These are phyloP conservation scores for Matsumurasca onukii DNA, from an alignment of 1,140 invertebrate genomes.

Conservation along the genomic window DNA sequence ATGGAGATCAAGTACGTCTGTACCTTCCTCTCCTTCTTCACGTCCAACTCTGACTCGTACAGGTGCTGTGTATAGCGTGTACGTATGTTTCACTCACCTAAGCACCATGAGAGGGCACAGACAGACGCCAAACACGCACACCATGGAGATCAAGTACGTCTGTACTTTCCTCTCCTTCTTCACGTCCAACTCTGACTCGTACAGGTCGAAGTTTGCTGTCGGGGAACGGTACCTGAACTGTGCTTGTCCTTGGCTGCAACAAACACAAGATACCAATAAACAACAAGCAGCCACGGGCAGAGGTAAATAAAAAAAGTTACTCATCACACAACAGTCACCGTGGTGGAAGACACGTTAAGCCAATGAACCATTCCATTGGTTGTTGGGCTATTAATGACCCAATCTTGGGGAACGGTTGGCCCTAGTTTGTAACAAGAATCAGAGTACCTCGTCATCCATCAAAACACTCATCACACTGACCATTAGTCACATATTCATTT, in stretches of 20 bases:
- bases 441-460: too few relatives aligned
- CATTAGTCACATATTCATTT: too few relatives aligned
- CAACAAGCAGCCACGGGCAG: too few relatives aligned
- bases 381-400: too few relatives aligned
- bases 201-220: conserved; percentile 47
- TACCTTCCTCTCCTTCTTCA: conserved; percentile 62
- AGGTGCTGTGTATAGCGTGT: conserved; percentile 44
- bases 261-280: conserved; percentile 3
- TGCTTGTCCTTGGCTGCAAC: conserved; percentile 28
- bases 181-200: conserved; percentile 63
- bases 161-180: conserved; percentile 64
- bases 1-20: conserved; percentile 68
- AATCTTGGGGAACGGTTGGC: too few relatives aligned
- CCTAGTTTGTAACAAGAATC: too few relatives aligned
- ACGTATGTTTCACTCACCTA: conserved; percentile 49
- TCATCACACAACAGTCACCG: too few relatives aligned
- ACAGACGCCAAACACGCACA: conserved; percentile 63
- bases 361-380: too few relatives aligned
- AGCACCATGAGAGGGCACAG: conserved; percentile 68
- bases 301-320: too few relatives aligned
- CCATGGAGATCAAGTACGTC: conserved; percentile 65
- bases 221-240: conserved; percentile 37
- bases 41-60: conserved; percentile 62
- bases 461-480: too few relatives aligned
- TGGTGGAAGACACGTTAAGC: too few relatives aligned